phyloP scores from a whole-genome alignment of 2,113 vertebrate genomes.

The Ceyx melanurus region DNA sequence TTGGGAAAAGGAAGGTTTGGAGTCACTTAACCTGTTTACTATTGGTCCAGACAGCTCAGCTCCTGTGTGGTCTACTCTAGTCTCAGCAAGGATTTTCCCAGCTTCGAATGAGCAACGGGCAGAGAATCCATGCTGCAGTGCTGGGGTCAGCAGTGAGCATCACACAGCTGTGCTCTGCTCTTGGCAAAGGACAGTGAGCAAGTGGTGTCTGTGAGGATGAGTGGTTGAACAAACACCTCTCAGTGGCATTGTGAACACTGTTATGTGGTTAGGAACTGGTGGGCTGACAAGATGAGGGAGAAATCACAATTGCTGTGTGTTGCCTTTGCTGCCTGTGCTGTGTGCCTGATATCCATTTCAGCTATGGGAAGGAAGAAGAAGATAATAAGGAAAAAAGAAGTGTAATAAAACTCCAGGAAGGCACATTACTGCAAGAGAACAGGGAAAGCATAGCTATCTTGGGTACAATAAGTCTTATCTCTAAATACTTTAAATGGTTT shows the following conservation, averaged over 20 bases:
- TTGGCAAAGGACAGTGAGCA: neutral
- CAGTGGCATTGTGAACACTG: neutral
- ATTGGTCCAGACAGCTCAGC: neutral
- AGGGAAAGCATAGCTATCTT: neutral
- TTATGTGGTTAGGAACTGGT: neutral
- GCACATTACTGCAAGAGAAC: neutral
- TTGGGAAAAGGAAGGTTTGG: neutral
- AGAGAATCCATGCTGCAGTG: rapidly evolving
- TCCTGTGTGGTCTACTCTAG: neutral
- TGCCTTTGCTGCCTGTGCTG: neutral
- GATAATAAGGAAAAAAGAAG: conserved; percentile 28
- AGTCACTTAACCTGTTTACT: neutral
- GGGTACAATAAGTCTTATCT: conserved; percentile 4
- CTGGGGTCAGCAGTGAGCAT: neutral
- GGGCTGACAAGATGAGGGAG: neutral
- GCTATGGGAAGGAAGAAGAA: neutral
- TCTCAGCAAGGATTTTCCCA: neutral
- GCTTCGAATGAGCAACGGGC: neutral
- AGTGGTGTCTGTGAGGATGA: neutral
- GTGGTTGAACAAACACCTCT: neutral
- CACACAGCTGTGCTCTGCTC: neutral
- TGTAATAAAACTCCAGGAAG: neutral
- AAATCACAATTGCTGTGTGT: neutral
- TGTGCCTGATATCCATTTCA: neutral
- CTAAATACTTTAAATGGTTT: conserved; percentile 13